phyloP scores from a whole-genome alignment of 2,888 invertebrate genomes.

The Drosophila paranaensis region DNA sequence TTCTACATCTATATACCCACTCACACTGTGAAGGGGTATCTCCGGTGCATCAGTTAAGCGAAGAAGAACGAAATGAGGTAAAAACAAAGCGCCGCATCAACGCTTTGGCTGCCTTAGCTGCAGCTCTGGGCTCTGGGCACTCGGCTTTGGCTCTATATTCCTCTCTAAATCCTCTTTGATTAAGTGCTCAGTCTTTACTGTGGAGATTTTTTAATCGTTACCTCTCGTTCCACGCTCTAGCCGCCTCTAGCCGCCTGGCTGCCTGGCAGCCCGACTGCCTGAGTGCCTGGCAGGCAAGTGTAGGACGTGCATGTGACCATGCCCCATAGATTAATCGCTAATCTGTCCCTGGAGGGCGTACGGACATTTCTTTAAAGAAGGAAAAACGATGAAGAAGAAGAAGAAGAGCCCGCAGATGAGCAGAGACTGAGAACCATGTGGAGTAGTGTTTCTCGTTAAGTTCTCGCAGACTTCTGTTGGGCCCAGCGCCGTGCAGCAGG shows the following conservation, averaged over 20 bases:
- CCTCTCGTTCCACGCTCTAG: constrained; percentile 42
- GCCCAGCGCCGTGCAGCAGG: constrained; percentile 2
- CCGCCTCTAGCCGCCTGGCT: constrained; percentile 10
- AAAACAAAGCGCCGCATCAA: constrained; percentile 74
- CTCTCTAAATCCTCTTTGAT: constrained; percentile 76
- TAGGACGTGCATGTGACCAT: constrained; percentile 69
- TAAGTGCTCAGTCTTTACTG: constrained; percentile 79
- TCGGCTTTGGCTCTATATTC: constrained; percentile 55
- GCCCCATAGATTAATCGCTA: constrained; percentile 83
- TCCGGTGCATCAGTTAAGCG: constrained; percentile 4
- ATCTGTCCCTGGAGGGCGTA: constrained; percentile 84
- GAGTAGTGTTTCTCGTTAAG: constrained; percentile 38
- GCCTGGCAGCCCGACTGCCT: constrained; percentile 1
- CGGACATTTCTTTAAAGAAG: constrained; percentile 71
- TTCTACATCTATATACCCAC: background rate
- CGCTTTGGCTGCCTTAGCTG: constrained; percentile 58
- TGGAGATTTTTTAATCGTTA: constrained; percentile 80
- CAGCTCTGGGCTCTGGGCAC: constrained; percentile 24
- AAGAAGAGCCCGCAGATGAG: constrained; percentile 26
- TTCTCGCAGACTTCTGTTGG: constrained; percentile 26
- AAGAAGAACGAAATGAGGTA: constrained; percentile 37
- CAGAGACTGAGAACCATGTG: constrained; percentile 32
- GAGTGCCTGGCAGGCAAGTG: constrained; percentile 20
- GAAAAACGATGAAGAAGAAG: constrained; percentile 3
- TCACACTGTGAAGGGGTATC: constrained; percentile 33